phyloP scores from a whole-genome alignment of 2,888 invertebrate genomes.

The Lasioglossum oenotherae region DNA sequence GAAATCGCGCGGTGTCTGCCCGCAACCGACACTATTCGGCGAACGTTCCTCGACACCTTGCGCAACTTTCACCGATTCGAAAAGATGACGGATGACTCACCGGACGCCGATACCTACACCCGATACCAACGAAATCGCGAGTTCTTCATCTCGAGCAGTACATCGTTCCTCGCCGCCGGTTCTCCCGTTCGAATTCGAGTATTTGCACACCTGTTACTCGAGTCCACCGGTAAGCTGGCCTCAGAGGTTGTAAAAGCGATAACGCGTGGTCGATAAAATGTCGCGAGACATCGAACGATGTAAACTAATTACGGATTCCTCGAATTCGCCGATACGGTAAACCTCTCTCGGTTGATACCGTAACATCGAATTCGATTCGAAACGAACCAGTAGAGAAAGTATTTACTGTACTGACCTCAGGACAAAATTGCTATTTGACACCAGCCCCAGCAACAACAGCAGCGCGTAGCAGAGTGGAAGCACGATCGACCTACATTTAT shows the following conservation, averaged over 20 bases:
- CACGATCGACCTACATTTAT: constrained; percentile 71
- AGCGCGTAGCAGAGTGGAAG: constrained; percentile 33
- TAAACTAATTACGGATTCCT: background rate
- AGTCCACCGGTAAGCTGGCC: background rate
- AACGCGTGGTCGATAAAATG: background rate
- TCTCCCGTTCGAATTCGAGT: background rate
- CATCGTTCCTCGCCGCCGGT: background rate
- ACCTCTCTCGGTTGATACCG: background rate
- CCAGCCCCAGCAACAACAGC: background rate
- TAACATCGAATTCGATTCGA: background rate
- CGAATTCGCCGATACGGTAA: background rate
- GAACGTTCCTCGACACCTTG: background rate
- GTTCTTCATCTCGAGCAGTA: background rate
- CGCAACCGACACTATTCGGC: background rate
- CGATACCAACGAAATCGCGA: background rate
- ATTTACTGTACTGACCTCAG: constrained; percentile 47
- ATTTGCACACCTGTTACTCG: background rate
- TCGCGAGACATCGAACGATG: background rate
- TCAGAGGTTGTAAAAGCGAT: background rate
- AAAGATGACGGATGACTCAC: background rate
- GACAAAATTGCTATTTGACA: constrained; percentile 39
- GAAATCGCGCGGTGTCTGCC: background rate
- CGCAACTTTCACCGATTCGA: background rate
- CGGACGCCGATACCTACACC: background rate
- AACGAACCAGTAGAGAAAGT: background rate